Evolutionary conservation across 2,797 vertebrate genomes (phyloP).

Genomic region (Stomatorhinus walkeri): DNA sequence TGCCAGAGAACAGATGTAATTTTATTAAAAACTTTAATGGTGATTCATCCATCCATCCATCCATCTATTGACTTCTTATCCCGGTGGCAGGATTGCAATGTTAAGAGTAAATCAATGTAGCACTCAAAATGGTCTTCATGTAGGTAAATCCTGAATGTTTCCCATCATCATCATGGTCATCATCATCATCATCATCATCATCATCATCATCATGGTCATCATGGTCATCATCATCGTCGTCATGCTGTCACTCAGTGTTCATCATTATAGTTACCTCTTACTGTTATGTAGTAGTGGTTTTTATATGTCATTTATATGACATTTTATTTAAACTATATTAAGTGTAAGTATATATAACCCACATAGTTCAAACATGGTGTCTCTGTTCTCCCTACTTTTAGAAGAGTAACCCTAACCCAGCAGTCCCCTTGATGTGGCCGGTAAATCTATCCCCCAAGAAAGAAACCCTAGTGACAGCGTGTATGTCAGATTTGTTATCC

Average conservation of each 20-base stretch:
- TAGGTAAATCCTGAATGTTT: background rate
- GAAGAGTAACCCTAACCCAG: background rate
- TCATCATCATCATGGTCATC: no score
- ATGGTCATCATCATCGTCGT: background rate
- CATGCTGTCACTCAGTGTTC: background rate
- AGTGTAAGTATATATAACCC: background rate
- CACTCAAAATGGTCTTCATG: background rate
- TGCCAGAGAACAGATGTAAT: background rate
- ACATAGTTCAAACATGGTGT: background rate
- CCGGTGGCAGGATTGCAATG: background rate
- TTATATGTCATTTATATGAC: background rate
- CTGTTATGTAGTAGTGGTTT: background rate
- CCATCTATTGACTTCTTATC: background rate
- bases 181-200: background rate
- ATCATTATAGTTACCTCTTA: background rate
- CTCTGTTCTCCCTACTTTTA: background rate
- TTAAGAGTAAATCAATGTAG: background rate
- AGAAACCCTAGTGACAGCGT: background rate
- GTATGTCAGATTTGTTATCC: background rate
- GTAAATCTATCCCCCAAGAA: background rate
- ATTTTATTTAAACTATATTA: background rate
- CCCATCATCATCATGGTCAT: background rate
- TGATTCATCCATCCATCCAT: background rate
- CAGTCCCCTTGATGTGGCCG: background rate
- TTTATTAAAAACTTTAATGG: background rate